Conservation (phyloP, 2,888 invertebrate species). For the Cyaniris semiargus region DNA sequence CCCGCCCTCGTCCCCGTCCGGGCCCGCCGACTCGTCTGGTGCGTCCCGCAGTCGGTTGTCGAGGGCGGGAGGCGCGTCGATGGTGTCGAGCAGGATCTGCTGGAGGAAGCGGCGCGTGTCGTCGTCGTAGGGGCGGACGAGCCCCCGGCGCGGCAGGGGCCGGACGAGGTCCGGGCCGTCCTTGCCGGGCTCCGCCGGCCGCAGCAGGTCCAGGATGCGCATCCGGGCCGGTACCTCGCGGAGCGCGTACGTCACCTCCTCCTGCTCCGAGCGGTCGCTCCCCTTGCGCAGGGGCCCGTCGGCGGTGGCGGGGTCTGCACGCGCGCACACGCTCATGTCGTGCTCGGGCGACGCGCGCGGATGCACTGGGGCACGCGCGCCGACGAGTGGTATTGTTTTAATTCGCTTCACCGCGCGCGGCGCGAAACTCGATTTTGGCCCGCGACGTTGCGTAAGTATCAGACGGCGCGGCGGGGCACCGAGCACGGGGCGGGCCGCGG, state of each 20-base stretch:
- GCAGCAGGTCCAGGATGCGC: slow-evolving; percentile 65
- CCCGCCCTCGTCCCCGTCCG: slow-evolving; percentile 37
- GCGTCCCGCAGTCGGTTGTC: neutral
- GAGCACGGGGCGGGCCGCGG: slow-evolving; percentile 16
- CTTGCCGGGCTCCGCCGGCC: slow-evolving; percentile 66
- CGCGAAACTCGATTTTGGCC: slow-evolving; percentile 36
- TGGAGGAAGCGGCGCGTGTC: slow-evolving; percentile 70
- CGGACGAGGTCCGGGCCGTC: slow-evolving; percentile 70
- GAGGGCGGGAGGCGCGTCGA: neutral
- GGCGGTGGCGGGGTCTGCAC: slow-evolving; percentile 38
- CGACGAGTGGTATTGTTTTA: slow-evolving; percentile 36
- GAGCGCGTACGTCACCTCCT: slow-evolving; percentile 9
- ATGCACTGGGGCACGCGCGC: slow-evolving; percentile 49
- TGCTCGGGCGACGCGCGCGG: slow-evolving; percentile 55
- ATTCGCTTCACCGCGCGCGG: slow-evolving; percentile 37
- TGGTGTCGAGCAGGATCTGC: slow-evolving; percentile 52
- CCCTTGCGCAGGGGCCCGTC: slow-evolving; percentile 57
- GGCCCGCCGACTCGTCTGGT: slow-evolving; percentile 19
- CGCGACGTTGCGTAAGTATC: slow-evolving; percentile 34
- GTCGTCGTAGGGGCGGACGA: slow-evolving; percentile 64
- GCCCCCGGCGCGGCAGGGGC: slow-evolving; percentile 64
- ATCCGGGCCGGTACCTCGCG: slow-evolving; percentile 54
- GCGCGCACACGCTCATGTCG: slow-evolving; percentile 54
- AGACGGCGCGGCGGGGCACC: neutral
- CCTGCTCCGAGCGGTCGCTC: slow-evolving; percentile 45